Evolutionary conservation across 2,113 vertebrate species (phyloP).

Genomic region (Pangasianodon hypophthalmus): DNA sequence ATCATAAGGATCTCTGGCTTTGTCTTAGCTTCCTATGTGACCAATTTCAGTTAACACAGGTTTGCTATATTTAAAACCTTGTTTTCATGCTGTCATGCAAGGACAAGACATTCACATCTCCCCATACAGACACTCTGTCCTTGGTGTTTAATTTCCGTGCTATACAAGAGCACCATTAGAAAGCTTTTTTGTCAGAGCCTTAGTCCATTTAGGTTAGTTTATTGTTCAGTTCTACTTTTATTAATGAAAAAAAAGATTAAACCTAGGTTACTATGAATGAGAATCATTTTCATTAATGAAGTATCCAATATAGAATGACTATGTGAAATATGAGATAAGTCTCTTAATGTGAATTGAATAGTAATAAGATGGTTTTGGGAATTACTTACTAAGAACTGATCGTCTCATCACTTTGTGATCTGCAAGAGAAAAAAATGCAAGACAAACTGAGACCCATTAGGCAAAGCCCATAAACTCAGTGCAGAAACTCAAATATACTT

Average conservation of each 20-base stretch:
- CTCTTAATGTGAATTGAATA: background rate
- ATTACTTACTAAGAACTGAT: conserved; percentile 65
- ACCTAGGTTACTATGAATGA: background rate
- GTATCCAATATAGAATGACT: background rate
- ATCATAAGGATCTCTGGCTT: background rate
- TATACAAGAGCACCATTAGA: conserved; percentile 55
- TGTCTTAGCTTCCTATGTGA: background rate
- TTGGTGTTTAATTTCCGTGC: conserved; percentile 58
- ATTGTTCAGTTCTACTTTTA: conserved; percentile 47
- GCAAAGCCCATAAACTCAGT: background rate
- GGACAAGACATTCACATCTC: conserved; percentile 18
- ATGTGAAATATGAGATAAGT: background rate
- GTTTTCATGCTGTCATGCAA: conserved; percentile 3
- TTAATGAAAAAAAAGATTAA: background rate
- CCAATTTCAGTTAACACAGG: background rate
- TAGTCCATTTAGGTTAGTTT: conserved; percentile 56
- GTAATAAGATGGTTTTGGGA: background rate
- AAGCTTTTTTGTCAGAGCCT: conserved; percentile 40
- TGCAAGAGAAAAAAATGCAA: conserved; percentile 56
- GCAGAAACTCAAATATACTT: background rate
- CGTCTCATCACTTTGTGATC: conserved; percentile 67
- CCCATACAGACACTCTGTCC: conserved; percentile 28
- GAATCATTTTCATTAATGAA: background rate
- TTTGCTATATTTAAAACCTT: background rate
- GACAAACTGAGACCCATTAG: background rate